A percentile compares a stretch with the other conserved stretches of the same genome.
Conservation (phyloP, 2,113 vertebrate genomes). For the Pseudonaja textilis region DNA sequence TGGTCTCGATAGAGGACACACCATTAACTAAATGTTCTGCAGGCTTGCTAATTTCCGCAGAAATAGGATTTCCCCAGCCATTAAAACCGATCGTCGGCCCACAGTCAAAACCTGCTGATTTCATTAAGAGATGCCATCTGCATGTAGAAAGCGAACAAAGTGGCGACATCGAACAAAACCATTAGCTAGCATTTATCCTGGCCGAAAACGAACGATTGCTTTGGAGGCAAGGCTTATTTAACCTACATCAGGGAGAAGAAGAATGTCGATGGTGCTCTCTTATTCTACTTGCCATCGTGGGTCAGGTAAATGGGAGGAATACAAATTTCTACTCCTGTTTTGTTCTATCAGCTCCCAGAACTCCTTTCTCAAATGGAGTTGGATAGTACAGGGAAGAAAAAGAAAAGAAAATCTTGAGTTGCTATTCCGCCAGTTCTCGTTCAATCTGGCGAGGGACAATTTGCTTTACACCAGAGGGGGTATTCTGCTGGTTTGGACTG, state of each 20-base stretch:
- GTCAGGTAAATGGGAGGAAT: not conserved
- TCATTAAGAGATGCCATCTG: constrained; percentile 33
- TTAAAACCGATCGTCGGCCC: constrained; percentile 41
- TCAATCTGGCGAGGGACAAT: not conserved
- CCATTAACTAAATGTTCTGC: not conserved
- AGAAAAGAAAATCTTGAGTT: not conserved
- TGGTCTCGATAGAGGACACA: constrained; percentile 12
- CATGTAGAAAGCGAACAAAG: constrained; percentile 21
- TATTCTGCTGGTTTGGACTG: too few species aligned
- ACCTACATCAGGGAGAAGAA: constrained; percentile 24
- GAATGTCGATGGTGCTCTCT: not conserved
- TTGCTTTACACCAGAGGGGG: not conserved
- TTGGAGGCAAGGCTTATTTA: not conserved
- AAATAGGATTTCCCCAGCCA: constrained; percentile 43
- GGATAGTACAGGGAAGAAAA: accelerated
- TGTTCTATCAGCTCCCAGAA: not conserved
- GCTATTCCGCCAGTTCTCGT: not conserved
- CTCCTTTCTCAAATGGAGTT: not conserved
- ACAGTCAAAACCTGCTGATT: constrained; percentile 31
- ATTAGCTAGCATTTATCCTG: not conserved
- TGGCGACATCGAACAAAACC: not conserved
- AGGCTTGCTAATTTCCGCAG: not conserved
- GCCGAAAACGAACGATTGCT: not conserved
- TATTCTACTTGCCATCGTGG: too few species aligned
- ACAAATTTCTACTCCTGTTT: not conserved